Evolutionary conservation across 2,113 vertebrate genomes (phyloP), one percentile per base, ranked within the genome.

Genomic region (Ondatra zibethicus): DNA sequence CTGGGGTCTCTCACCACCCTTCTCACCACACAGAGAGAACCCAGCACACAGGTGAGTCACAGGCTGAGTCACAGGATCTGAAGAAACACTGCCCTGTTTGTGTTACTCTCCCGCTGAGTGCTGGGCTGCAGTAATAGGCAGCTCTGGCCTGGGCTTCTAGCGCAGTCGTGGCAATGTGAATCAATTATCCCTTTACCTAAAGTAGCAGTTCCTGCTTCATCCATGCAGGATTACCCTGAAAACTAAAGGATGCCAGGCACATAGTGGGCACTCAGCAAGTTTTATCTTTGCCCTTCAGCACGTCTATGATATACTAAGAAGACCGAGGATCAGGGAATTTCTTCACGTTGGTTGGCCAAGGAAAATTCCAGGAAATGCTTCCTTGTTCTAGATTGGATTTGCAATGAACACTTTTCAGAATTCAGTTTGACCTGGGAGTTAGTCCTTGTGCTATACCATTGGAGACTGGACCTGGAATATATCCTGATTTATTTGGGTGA

Each of bases 391-490:
- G 63, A 75, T 13, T 92, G 65, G 47, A 94, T 52, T 81, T 95
- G 36, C 76, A 75, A 65, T n/a, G 68, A 77, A 78, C 6, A n/a
- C 13, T 63, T 92, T 95, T 89, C 19, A 89, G 65, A 92, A 90
- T 75, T 88, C 61, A 92, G 17, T 39, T 70, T 81, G 50, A 94
- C 65, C 78, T 70, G 50, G 75, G 80, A 75, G 55, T 97, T 92
- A 72, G 13, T 31, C 19, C 29, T 93, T 92, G 70, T 90, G 77
- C 6, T 39, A 72, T 47, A 50, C 23, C 58, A 42, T 45, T 52
- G 86, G 90, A 55, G 89, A 94, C 0, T 73, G 36, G 39, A 95
- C 36, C 47, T 66, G 68, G 70, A 63, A 76, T 77, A 70, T 45
- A 88, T 65, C 27, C 50, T 52, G 45, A 36, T 45, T 50, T 42